Base-by-base conservation (phyloP, 2,113 vertebrate species). In the Ginglymostoma cirratum region DNA sequence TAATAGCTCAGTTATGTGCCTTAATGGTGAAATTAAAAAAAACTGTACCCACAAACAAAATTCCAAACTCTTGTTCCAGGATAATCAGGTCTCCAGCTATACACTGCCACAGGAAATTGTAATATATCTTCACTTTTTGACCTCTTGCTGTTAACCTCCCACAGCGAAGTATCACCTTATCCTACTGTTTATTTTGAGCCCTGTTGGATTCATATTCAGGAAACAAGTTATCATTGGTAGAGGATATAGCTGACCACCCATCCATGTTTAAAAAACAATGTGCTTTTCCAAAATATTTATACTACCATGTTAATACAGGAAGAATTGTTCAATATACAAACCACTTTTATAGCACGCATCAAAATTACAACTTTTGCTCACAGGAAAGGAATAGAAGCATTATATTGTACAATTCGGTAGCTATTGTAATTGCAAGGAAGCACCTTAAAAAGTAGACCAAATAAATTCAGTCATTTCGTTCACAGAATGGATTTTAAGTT, bases 151-250 rank as follows among this genome's bases (percentile, higher is more conserved):
- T 92, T 96, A 96, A 97, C 87, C 96, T 42, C 96, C 66, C 96
- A 96, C 92, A 96, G 95, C n/a, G 80, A 72, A 96, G 7, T 96
- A 96, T 96, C 96, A 96, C 96, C 96, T 96, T 76, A 96, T 96
- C 96, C 96, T 89, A 96, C 61, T 97, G 96, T 97, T 97, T 96
- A 96, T 95, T 96, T 96, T 96, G 96, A 61, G 96, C 85, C 65
- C 42, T 92, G 96, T 95, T 96, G 96, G 96, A 97, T 97, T 97
- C 96, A 96, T 96, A 83, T 96, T 96, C 96, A 97, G 96, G 96
- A 97, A 96, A 97, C 92, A 95, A 96, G 93, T 94, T 96, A 96
- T 87, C 55, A 96, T 34, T 96, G 96, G 96, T 96, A 96, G 96
- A 96, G 78, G 96, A 96, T 96, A 96, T 86, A 96, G 96, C 96